Base-by-base conservation (phyloP, 2,888 invertebrate species). In the Hemistola chrysoprasaria region DNA sequence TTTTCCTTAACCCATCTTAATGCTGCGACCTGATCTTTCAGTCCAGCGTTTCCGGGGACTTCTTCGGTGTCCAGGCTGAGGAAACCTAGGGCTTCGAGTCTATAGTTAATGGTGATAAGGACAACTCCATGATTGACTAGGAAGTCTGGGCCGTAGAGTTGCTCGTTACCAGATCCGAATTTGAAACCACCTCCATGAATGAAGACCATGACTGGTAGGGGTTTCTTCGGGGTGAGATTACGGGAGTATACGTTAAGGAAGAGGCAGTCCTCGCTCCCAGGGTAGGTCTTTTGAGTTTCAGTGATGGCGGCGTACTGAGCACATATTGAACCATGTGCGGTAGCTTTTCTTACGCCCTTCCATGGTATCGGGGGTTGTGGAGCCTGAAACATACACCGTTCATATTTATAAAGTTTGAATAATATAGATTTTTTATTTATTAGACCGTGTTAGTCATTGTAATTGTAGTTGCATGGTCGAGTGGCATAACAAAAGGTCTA, bases 41-140 rank as follows among this genome's bases (percentile, higher is more conserved):
- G 51, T 0, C 90, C 91, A 44, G 90, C 90, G 61, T 92, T 92
- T 0, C 92, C 92, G 0, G 91, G 91, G 0, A 90, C 90, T 34
- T 87, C 89, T 27, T 62, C 54, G 5, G 90, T 90, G 5, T 68
- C 74, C 0, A 90, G 78, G 8, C 90, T 90, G 1, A 92, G 65
- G 52, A 91, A 92, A 3, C 91, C 91, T 1, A 91, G 54, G 0
- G 82, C 77, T 0, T 87, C 91, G 1, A 80, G 56, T 43, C 91
- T 75, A 51, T 91, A 90, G 56, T 91, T 91, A 0, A 91, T 59
- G 0, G 91, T 91, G 0, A 91, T 91, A 11, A 92, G 53, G 1
- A 91, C 71, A 0, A 91, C 72, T 43, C 80, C 78, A 53, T 90
- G 81, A 5, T 76, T 69, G 3, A 91, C 79, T 6, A 92, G 58